A percentile compares a stretch with the other conserved stretches of the same genome.
Conservation (phyloP, 2,797 vertebrate species). For the Manis javanica region DNA sequence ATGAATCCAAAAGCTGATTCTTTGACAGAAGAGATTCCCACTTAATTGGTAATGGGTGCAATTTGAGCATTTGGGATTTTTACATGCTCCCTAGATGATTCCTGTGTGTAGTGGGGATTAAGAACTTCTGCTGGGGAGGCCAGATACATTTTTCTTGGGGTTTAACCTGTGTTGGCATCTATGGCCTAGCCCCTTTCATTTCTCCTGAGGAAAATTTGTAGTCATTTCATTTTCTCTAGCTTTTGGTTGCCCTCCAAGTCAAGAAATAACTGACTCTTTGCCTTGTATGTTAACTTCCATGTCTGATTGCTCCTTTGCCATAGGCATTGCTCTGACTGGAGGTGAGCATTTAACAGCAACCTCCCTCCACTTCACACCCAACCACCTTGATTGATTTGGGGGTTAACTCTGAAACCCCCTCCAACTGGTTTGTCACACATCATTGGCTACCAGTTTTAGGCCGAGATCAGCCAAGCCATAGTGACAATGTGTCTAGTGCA, state of each 20-base stretch:
- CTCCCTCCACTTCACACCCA: slow-evolving; percentile 19
- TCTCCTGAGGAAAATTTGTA: slow-evolving; percentile 33
- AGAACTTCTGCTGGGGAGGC: slow-evolving; percentile 21
- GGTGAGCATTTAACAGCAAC: slow-evolving; percentile 44
- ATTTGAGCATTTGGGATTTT: slow-evolving; percentile 41
- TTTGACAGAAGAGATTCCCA: slow-evolving; percentile 25
- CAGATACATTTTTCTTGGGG: slow-evolving; percentile 38
- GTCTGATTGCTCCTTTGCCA: slow-evolving; percentile 14
- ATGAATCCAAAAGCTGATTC: slow-evolving; percentile 42
- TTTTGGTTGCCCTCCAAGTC: slow-evolving; percentile 44
- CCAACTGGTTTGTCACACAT: slow-evolving; percentile 56
- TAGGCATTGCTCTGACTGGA: not conserved
- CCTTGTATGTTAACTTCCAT: slow-evolving; percentile 32
- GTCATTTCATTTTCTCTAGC: slow-evolving; percentile 18
- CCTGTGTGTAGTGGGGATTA: not conserved
- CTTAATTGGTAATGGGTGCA: slow-evolving; percentile 51
- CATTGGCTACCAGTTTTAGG: slow-evolving; percentile 65
- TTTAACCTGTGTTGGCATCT: slow-evolving; percentile 23
- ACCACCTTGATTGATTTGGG: slow-evolving; percentile 55
- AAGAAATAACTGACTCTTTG: not conserved
- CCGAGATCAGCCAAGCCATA: slow-evolving; percentile 47
- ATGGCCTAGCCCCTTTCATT: not conserved
- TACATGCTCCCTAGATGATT: slow-evolving; percentile 22
- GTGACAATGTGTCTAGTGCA: slow-evolving; percentile 76
- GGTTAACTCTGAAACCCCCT: slow-evolving; percentile 64